phyloP scores from a whole-genome alignment of 37 sponge, comb jelly and placozoan species.

The Beroe forskalii region DNA sequence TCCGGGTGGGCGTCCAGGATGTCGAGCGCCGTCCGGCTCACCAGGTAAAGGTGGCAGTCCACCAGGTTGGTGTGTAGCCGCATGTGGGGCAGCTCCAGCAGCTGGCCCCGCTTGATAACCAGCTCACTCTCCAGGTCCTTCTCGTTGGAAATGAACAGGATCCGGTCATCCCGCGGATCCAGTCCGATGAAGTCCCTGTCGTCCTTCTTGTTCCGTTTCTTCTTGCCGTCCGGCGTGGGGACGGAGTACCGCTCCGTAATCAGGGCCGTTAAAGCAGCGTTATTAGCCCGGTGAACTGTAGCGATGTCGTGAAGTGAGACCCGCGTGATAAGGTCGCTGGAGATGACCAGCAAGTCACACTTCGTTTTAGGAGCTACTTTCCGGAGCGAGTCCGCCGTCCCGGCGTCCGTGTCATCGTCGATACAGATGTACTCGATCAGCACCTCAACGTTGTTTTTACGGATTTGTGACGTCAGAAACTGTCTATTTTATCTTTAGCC shows the following conservation, averaged over 20 bases:
- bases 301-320: conserved; percentile 10
- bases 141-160: conserved; percentile 30
- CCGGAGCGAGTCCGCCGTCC: conserved; percentile 14
- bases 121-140: conserved; percentile 43
- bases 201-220: conserved; percentile 52
- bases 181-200: conserved; percentile 48
- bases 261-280: conserved; percentile 18
- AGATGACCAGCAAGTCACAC: conserved; percentile 14
- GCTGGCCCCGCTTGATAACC: background rate
- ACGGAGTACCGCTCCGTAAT: background rate
- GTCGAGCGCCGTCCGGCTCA: background rate
- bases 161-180: conserved; percentile 12
- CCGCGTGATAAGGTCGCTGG: conserved; percentile 5
- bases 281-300: conserved; percentile 20
- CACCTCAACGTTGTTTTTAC: background rate
- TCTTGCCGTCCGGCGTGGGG: conserved; percentile 2
- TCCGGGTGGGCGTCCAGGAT: conserved; percentile 12
- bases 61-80: conserved; percentile 16
- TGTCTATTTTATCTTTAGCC: background rate
- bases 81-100: conserved; percentile 30
- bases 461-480: background rate
- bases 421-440: conserved; percentile 2
- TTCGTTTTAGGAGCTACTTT: conserved; percentile 39
- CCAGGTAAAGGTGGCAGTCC: conserved; percentile 32
- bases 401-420: background rate